These are phyloP conservation scores for Liparis tanakae DNA, from an alignment of 2,797 vertebrate species.

Conservation along the genomic window DNA sequence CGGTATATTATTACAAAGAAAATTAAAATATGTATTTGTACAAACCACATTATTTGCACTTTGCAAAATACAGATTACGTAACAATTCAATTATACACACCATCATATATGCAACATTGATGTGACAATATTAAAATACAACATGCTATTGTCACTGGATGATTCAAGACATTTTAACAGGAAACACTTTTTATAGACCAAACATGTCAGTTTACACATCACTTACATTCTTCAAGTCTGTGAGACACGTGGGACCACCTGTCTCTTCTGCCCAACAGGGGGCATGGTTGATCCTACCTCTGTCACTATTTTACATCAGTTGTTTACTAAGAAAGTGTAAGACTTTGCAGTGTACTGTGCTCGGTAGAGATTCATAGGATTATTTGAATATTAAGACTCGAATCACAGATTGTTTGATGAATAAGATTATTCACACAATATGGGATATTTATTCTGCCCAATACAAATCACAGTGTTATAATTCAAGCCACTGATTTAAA, in stretches of 20 bases:
- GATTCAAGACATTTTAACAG: background rate
- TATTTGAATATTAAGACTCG: background rate
- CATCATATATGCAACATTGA: background rate
- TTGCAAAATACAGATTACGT: background rate
- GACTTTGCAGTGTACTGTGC: background rate
- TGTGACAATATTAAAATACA: background rate
- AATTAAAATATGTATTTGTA: background rate
- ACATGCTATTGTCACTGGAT: background rate
- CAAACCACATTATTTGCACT: background rate
- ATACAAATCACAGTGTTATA: conserved; percentile 13
- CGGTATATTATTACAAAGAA: background rate
- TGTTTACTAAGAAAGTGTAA: background rate
- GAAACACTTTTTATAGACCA: background rate
- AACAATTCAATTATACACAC: background rate
- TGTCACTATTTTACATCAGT: conserved; percentile 1
- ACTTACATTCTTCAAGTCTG: background rate
- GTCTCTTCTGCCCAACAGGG: conserved; percentile 64
- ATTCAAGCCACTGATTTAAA: conserved; percentile 9
- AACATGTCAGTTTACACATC: background rate
- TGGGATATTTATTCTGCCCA: conserved; percentile 3
- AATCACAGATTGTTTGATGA: conserved; percentile 14
- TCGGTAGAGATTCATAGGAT: background rate
- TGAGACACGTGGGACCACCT: background rate
- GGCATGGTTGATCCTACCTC: conserved; percentile 57
- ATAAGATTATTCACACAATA: background rate